These are phyloP conservation scores for Drosophila kanapiae DNA, from an alignment of 1,140 invertebrate genomes.

Conservation along the genomic window DNA sequence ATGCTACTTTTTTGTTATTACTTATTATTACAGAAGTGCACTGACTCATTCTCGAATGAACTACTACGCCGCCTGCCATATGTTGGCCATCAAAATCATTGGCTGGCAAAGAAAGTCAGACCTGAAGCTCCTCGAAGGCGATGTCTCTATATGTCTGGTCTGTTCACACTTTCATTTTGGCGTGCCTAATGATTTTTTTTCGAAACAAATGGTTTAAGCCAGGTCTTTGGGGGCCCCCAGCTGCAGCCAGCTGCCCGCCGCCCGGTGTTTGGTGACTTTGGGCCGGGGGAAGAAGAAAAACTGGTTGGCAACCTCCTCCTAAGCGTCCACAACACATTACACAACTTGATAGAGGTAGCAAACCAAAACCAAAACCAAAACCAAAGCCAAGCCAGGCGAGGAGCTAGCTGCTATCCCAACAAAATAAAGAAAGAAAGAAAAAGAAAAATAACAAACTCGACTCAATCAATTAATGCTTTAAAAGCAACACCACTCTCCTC, in stretches of 20 bases:
- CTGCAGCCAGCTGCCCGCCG: conserved; percentile 7
- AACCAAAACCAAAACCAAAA: conserved; percentile 14
- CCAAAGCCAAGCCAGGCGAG: conserved; percentile 28
- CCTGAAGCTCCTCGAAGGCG: conserved; percentile 18
- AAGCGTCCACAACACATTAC: conserved; percentile 52
- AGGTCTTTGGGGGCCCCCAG: conserved; percentile 1
- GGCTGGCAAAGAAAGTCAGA: conserved; percentile 62
- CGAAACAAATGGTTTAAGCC: conserved; percentile 37
- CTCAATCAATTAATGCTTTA: conserved; percentile 54
- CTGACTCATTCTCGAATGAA: conserved; percentile 60
- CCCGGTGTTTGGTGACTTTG: neutral
- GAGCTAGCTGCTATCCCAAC: conserved; percentile 6
- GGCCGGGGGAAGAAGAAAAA: conserved; percentile 38
- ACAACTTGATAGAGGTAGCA: conserved; percentile 42
- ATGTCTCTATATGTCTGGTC: conserved; percentile 17
- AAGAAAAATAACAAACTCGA: conserved; percentile 28
- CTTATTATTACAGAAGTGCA: conserved; percentile 66
- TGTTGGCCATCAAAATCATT: conserved; percentile 23
- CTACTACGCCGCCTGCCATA: conserved; percentile 5
- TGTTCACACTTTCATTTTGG: conserved; percentile 78
- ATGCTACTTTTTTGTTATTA: conserved; percentile 34
- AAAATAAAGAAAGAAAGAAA: neutral
- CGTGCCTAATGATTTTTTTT: conserved; percentile 58
- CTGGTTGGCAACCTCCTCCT: conserved; percentile 39
- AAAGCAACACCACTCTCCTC: conserved; percentile 26